Percentiles rank a stretch among this genome's conserved stretches.
Evolutionary conservation across 2,888 invertebrate genomes (phyloP).

Genomic region (Ectobius pallidus): DNA sequence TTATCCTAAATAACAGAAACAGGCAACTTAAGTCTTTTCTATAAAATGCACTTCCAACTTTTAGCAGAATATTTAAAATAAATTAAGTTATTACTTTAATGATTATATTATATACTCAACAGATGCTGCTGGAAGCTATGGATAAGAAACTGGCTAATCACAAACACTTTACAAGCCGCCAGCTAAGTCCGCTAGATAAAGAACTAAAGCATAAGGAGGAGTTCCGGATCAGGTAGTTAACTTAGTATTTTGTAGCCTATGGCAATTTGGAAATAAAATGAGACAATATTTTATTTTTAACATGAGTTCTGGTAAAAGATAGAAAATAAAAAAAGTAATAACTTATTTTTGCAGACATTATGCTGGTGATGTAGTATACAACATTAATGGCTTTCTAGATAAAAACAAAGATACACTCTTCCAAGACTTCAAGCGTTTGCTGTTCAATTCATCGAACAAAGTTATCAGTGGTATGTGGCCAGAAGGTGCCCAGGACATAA

Average conservation of each 20-base stretch:
- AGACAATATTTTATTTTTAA: too few relatives aligned
- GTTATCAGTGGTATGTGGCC: slow-evolving; percentile 93
- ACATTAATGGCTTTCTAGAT: slow-evolving; percentile 89
- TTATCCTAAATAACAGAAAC: too few relatives aligned
- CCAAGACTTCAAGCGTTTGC: slow-evolving; percentile 93
- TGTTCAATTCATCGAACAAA: slow-evolving; percentile 80
- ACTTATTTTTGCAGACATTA: slow-evolving; percentile 81
- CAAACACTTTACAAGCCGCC: slow-evolving; percentile 89
- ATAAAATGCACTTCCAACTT: too few relatives aligned
- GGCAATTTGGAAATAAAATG: too few relatives aligned
- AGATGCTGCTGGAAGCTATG: slow-evolving; percentile 91
- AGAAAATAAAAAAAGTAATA: too few relatives aligned
- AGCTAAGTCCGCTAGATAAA: slow-evolving; percentile 82
- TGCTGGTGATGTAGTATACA: slow-evolving; percentile 95
- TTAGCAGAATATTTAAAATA: too few relatives aligned
- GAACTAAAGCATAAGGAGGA: slow-evolving; percentile 77
- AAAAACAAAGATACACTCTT: slow-evolving; percentile 97
- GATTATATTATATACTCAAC: too few relatives aligned
- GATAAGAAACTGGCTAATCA: slow-evolving; percentile 85
- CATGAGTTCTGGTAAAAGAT: too few relatives aligned
- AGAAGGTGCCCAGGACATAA: slow-evolving; percentile 90
- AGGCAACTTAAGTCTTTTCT: too few relatives aligned
- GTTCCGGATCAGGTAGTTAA: slow-evolving; percentile 80
- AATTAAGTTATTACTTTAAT: too few relatives aligned
- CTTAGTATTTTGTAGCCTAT: too few relatives aligned